Base-by-base conservation (phyloP, 2,797 vertebrate genomes). In the Erithacus rubecula region DNA sequence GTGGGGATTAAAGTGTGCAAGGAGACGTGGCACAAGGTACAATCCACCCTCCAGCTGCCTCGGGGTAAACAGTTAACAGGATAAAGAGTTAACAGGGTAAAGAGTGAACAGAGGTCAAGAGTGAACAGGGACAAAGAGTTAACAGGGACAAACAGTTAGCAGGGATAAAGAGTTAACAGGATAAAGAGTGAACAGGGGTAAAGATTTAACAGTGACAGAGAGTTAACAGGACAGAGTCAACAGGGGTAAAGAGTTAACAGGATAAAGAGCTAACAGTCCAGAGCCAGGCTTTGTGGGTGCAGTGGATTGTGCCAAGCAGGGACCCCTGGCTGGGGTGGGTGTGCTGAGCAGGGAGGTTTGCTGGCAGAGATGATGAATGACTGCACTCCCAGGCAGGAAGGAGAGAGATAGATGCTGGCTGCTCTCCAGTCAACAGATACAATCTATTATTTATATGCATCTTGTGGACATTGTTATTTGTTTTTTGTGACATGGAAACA, bases 391-490 rank as follows among this genome's bases (percentile, higher is more conserved):
- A 70, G 74, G 64, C 83, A 68, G 78, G 47, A 83, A 67, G 87
- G 62, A 83, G 64, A 79, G 63, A 76, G 56, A 88, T 3, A 62
- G 91, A 93, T 80, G 68, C 84, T 82, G 87, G 63, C 71, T 67
- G 68, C 71, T 87, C 26, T 44, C 83, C 83, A 91, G 89, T 72
- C 68, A 17, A 80, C 69, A 92, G 90, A 83, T 58, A 39, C 8
- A 0, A 84, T 93, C 78, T 80, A 53, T 92, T 93, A 82, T 94
- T 94, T 92, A 93, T 64, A 63, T 74, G 75, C 51, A 10, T 64
- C 49, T 89, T 47, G 74, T 84, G 81, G 60, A 84, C 37, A 39
- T 68, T 0, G 1, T 64, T 93, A 55, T 85, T 95, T 77, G 74
- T 51, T 80, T 94, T 90, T 36, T 67, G 49, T 69, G 92, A 65